Evolutionary conservation across 2,113 vertebrate genomes (phyloP).

Genomic region (Gallinago jamesoni): DNA sequence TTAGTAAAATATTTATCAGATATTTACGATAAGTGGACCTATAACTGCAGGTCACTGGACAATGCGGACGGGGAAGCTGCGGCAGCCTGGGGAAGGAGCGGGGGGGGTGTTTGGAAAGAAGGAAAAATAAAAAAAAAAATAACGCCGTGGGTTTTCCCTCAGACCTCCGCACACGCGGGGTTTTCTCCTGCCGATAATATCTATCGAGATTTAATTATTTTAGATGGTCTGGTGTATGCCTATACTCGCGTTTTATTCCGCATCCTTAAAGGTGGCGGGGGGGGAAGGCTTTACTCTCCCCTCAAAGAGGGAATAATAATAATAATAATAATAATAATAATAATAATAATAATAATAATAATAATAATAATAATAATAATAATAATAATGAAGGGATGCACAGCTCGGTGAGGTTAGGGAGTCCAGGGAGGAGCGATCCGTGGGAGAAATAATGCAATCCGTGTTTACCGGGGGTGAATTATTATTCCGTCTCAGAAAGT

Average conservation of each 20-base stretch:
- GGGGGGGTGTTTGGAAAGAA: neutral
- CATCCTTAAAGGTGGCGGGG: neutral
- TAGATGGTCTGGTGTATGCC: neutral
- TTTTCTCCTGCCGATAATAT: neutral
- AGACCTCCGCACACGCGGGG: neutral
- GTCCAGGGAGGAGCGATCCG: neutral
- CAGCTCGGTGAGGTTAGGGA: neutral
- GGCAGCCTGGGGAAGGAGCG: neutral
- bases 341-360: neutral
- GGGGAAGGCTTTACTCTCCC: neutral
- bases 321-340: neutral
- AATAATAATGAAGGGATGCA: neutral
- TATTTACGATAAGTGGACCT: conserved; percentile 19
- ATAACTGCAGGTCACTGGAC: conserved; percentile 11
- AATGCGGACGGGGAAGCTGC: neutral
- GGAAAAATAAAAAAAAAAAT: neutral
- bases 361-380: neutral
- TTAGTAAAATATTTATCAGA: conserved; percentile 70
- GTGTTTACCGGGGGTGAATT: conserved; percentile 52
- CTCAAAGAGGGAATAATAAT: neutral
- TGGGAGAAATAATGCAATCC: neutral
- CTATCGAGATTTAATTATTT: neutral
- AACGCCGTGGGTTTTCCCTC: neutral
- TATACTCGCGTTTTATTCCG: neutral
- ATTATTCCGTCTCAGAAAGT: conserved; percentile 45